Evolutionary conservation across 1,140 invertebrate species (phyloP).

Genomic region (Drosophila sp.): DNA sequence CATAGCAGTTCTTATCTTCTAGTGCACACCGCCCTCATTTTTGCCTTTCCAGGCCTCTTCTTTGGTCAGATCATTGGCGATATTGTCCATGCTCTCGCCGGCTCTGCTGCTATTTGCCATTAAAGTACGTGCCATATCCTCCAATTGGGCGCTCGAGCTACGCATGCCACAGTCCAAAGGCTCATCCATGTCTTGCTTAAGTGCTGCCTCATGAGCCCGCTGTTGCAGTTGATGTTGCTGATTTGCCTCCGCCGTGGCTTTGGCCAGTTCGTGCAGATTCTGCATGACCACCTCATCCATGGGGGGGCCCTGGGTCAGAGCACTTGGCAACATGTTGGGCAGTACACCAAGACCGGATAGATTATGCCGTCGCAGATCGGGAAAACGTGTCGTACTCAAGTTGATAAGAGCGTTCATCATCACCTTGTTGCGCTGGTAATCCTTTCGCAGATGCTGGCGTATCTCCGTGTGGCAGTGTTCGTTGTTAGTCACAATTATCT

Average conservation of each 20-base stretch:
- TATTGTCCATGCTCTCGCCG: conserved; percentile 34
- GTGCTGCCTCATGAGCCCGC: conserved; percentile 33
- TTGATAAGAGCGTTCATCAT: conserved; percentile 82
- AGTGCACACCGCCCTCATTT: conserved; percentile 57
- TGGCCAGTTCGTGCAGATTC: conserved; percentile 71
- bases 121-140: conserved; percentile 63
- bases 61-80: conserved; percentile 53
- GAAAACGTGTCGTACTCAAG: conserved; percentile 59
- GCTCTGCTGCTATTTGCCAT: conserved; percentile 51
- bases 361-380: conserved; percentile 58
- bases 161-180: conserved; percentile 70
- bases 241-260: conserved; percentile 63
- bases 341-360: conserved; percentile 34
- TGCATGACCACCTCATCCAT: conserved; percentile 67
- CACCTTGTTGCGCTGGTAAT: conserved; percentile 82
- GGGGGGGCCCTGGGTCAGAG: conserved; percentile 50
- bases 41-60: conserved; percentile 69
- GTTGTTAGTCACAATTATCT: conserved; percentile 83
- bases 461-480: conserved; percentile 83
- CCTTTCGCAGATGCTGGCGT: conserved; percentile 81
- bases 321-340: conserved; percentile 49
- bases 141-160: conserved; percentile 43
- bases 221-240: conserved; percentile 54
- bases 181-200: conserved; percentile 60
- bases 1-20: neutral